These are phyloP conservation scores for Apostichopus parvimensis DNA, from an alignment of 35 echinoderm and acorn worm species.

Conservation along the genomic window DNA sequence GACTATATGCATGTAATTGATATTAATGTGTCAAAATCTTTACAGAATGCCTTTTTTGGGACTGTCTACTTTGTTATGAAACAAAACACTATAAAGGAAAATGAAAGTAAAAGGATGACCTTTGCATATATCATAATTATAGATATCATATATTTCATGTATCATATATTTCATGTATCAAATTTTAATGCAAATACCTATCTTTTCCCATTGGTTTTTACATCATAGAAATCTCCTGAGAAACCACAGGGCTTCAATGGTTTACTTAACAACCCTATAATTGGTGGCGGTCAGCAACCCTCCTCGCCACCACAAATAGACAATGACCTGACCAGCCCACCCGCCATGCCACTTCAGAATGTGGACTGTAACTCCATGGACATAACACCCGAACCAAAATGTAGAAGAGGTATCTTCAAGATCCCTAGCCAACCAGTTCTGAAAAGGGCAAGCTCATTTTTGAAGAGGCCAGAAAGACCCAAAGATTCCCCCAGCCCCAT, in stretches of 20 bases:
- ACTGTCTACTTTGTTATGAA: too few species aligned
- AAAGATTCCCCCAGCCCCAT: slow-evolving; percentile 83
- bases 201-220: background rate
- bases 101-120: too few species aligned
- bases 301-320: background rate
- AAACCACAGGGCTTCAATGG: background rate
- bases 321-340: background rate
- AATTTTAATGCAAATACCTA: too few species aligned
- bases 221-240: background rate
- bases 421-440: slow-evolving; percentile 81
- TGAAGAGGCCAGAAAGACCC: slow-evolving; percentile 89
- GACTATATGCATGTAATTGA: too few species aligned
- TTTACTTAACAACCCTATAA: slow-evolving; percentile 24
- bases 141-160: too few species aligned
- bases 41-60: too few species aligned
- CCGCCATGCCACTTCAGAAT: background rate
- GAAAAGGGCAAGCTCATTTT: slow-evolving; percentile 50
- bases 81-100: too few species aligned
- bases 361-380: slow-evolving; percentile 79
- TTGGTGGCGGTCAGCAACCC: background rate
- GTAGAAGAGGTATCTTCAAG: slow-evolving; percentile 80
- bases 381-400: slow-evolving; percentile 75
- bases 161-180: too few species aligned
- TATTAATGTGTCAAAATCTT: too few species aligned
- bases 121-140: too few species aligned